Percentiles rank a stretch among this genome's conserved stretches.
Conservation (phyloP, 2,888 invertebrate species). For the Hirudinaria manillensis region DNA sequence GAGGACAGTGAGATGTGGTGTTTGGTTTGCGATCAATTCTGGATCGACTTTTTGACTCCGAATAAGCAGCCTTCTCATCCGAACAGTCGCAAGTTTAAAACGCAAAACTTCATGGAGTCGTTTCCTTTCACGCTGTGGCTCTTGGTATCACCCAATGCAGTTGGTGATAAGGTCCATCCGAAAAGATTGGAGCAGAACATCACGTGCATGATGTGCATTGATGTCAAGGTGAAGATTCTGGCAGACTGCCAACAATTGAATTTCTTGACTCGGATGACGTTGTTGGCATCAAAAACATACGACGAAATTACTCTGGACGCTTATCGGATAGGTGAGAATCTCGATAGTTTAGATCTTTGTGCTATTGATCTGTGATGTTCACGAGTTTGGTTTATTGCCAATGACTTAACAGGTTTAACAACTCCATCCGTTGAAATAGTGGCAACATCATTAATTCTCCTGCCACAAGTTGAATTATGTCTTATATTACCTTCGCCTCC, state of each 20-base stretch:
- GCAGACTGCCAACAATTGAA: conserved; percentile 5
- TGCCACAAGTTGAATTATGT: conserved; percentile 5
- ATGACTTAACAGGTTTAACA: no score
- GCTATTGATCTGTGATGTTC: not conserved
- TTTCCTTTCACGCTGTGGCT: conserved; percentile 72
- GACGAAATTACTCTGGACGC: conserved; percentile 9
- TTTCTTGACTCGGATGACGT: not conserved
- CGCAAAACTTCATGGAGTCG: conserved; percentile 58
- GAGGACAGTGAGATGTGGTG: conserved; percentile 77
- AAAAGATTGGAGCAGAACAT: not conserved
- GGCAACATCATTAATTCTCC: not conserved
- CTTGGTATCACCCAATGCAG: conserved; percentile 51
- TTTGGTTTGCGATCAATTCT: conserved; percentile 77
- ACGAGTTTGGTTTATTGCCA: no score
- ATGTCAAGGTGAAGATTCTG: conserved; percentile 1
- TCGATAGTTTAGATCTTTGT: not conserved
- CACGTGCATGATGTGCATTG: not conserved
- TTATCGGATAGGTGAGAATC: conserved; percentile 16
- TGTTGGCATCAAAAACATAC: not conserved
- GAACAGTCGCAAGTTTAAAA: conserved; percentile 43
- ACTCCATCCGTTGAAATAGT: not conserved
- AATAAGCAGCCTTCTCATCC: conserved; percentile 58
- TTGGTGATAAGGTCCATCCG: no score
- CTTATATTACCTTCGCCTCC: conserved; percentile 1
- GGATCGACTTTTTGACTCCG: conserved; percentile 84